Evolutionary conservation across 2,113 vertebrate species (phyloP).

Genomic region (Vicugna pacos): DNA sequence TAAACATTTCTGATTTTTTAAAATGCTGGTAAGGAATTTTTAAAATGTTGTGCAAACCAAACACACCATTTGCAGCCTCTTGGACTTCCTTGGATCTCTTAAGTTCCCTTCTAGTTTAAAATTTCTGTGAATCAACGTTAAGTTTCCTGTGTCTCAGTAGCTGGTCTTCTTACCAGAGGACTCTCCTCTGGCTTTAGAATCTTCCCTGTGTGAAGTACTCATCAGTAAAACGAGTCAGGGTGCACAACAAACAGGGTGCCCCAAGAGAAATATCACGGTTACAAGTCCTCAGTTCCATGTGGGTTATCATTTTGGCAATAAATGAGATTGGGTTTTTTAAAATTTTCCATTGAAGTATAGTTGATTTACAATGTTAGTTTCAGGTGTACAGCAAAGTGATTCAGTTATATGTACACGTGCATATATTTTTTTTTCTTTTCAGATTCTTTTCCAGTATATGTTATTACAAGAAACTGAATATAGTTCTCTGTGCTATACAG

Average conservation of each 20-base stretch:
- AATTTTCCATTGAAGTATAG: too few species aligned
- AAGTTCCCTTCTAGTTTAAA: slow-evolving; percentile 13
- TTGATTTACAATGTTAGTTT: too few species aligned
- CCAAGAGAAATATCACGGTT: background rate
- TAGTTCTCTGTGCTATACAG: too few species aligned
- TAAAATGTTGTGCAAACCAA: background rate
- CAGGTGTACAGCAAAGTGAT: too few species aligned
- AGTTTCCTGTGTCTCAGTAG: background rate
- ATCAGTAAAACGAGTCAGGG: background rate
- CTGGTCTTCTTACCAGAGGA: background rate
- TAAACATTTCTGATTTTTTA: background rate
- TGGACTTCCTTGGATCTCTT: background rate
- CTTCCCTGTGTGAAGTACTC: background rate
- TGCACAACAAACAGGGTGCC: background rate
- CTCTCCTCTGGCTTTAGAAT: background rate
- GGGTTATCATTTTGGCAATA: background rate
- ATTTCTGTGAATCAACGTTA: background rate
- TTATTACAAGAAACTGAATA: too few species aligned
- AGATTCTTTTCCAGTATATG: too few species aligned
- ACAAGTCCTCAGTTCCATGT: background rate
- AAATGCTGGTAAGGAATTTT: background rate
- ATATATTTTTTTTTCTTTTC: too few species aligned
- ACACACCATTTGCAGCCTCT: background rate
- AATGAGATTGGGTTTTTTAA: background rate
- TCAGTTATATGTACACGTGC: too few species aligned